Percentiles rank a stretch among this genome's conserved stretches.
Evolutionary conservation across 2,113 vertebrate genomes (phyloP).

Genomic region (Petaurus breviceps): DNA sequence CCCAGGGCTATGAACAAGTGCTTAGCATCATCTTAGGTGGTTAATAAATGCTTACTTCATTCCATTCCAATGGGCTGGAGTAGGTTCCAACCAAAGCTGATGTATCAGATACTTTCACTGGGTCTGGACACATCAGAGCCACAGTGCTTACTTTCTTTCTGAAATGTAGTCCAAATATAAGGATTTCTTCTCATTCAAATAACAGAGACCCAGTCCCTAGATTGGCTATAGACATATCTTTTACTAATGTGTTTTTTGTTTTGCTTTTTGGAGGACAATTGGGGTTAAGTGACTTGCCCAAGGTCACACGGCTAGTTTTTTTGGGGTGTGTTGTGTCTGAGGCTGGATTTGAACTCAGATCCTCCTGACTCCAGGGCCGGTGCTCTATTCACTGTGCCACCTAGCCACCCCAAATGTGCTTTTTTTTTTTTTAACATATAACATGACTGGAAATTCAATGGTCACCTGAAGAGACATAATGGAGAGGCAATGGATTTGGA

Average conservation of each 20-base stretch:
- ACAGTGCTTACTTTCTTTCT: not conserved
- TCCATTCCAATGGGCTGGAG: not conserved
- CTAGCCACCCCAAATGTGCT: too few species aligned
- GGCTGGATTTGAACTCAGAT: too few species aligned
- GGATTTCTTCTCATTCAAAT: not conserved
- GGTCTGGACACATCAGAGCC: not conserved
- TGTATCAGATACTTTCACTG: not conserved
- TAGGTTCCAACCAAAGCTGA: not conserved
- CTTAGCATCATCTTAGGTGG: not conserved
- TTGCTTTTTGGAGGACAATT: too few species aligned
- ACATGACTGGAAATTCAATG: not conserved
- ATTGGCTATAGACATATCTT: not conserved
- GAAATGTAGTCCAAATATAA: not conserved
- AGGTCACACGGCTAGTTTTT: too few species aligned
- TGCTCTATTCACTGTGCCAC: too few species aligned
- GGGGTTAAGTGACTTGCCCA: too few species aligned
- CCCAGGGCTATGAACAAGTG: not conserved
- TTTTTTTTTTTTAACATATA: not conserved
- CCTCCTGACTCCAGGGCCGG: too few species aligned
- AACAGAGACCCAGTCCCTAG: not conserved
- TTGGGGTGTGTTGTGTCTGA: too few species aligned
- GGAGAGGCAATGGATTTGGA: not conserved
- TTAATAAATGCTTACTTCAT: not conserved
- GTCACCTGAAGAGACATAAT: not conserved
- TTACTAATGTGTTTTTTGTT: not conserved